These are phyloP conservation scores for Halichondria panicea DNA, from an alignment of 37 sponge, comb jelly and placozoan genomes.

Conservation along the genomic window DNA sequence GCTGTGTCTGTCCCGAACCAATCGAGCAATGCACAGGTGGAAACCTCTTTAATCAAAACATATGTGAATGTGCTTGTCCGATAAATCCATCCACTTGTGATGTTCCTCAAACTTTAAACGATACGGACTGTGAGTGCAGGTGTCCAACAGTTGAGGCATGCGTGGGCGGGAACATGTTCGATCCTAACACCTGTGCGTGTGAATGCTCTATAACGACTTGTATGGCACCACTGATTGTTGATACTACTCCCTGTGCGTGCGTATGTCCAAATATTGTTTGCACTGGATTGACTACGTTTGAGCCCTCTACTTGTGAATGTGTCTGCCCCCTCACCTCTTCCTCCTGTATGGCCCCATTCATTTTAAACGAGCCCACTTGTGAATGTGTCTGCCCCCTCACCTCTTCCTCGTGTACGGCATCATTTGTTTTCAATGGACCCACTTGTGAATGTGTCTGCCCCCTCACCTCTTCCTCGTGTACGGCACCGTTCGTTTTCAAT, in stretches of 20 bases:
- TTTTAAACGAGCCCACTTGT: too few species aligned
- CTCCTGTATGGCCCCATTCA: too few species aligned
- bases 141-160: background rate
- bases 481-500: too few species aligned
- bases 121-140: conserved; percentile 10
- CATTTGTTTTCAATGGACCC: too few species aligned
- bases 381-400: too few species aligned
- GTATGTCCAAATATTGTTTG: conserved; percentile 19
- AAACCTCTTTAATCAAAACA: background rate
- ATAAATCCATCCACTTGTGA: background rate
- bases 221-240: background rate
- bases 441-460: too few species aligned
- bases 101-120: background rate
- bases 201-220: conserved; percentile 22
- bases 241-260: conserved; percentile 27
- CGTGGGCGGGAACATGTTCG: background rate
- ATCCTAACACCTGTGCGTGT: conserved; percentile 6
- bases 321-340: too few species aligned
- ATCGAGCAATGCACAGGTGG: background rate
- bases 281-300: too few species aligned
- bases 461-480: too few species aligned
- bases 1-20: conserved; percentile 26
- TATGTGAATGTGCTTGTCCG: conserved; percentile 1
- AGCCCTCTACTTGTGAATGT: too few species aligned
- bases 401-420: too few species aligned